Evolutionary conservation across 2,888 invertebrate genomes (phyloP).

Genomic region (Torymus auratus): DNA sequence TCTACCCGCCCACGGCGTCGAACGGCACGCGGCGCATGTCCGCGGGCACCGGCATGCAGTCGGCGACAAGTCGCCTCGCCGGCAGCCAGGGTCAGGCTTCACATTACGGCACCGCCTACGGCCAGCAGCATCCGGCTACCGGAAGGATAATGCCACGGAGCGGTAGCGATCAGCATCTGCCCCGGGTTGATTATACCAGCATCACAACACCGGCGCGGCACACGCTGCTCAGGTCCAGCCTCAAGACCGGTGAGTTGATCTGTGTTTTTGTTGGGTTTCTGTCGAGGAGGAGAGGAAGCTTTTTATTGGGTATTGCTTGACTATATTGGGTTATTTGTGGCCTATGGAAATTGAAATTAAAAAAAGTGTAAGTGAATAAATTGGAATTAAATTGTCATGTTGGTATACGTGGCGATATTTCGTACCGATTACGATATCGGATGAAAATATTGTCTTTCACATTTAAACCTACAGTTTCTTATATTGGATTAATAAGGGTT

Average conservation of each 20-base stretch:
- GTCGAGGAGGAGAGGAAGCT: too few relatives aligned
- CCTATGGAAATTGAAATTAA: too few relatives aligned
- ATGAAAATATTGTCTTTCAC: too few relatives aligned
- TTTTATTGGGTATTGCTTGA: too few relatives aligned
- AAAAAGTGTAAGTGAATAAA: too few relatives aligned
- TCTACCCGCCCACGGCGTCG: slow-evolving; percentile 81
- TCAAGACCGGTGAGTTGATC: slow-evolving; percentile 81
- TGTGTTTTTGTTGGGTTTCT: not conserved
- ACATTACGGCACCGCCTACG: slow-evolving; percentile 73
- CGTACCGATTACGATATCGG: too few relatives aligned
- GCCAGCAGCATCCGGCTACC: slow-evolving; percentile 76
- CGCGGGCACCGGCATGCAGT: slow-evolving; percentile 80
- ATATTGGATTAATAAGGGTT: too few relatives aligned
- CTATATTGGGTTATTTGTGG: too few relatives aligned
- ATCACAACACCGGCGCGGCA: slow-evolving; percentile 84
- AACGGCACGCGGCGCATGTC: slow-evolving; percentile 81
- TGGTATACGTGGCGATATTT: too few relatives aligned
- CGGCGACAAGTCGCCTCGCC: slow-evolving; percentile 74
- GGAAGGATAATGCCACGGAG: slow-evolving; percentile 86
- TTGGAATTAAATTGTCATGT: too few relatives aligned
- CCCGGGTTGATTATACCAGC: slow-evolving; percentile 89
- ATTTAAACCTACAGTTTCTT: too few relatives aligned
- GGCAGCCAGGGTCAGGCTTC: slow-evolving; percentile 73
- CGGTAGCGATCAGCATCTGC: slow-evolving; percentile 94
- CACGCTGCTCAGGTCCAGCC: slow-evolving; percentile 87